phyloP scores from a whole-genome alignment of 1,140 invertebrate genomes.

The Drosophila orena region DNA sequence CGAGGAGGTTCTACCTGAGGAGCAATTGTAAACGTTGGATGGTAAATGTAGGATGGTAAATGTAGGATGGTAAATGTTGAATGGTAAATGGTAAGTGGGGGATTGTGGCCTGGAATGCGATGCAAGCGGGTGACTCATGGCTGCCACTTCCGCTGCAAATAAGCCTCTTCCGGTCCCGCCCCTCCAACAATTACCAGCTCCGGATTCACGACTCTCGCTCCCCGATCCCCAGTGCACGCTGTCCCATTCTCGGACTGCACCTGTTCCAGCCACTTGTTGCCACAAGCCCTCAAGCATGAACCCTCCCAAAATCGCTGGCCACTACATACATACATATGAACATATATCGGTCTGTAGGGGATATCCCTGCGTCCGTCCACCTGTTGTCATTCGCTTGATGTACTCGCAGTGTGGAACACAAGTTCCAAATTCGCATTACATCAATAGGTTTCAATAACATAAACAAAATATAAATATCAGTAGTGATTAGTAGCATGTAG shows the following conservation, averaged over 20 bases:
- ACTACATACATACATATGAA: too few relatives aligned
- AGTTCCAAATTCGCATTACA: too few relatives aligned
- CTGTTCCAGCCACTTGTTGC: conserved; percentile 49
- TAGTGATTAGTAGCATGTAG: too few relatives aligned
- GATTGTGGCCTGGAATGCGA: conserved; percentile 17
- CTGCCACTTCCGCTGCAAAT: conserved; percentile 51
- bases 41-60: too few relatives aligned
- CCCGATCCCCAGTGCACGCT: not conserved
- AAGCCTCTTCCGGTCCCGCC: conserved; percentile 62
- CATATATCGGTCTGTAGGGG: conserved; percentile 3
- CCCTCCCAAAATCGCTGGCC: not conserved
- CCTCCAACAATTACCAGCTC: not conserved
- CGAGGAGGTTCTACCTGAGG: conserved; percentile 22
- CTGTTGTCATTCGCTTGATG: conserved; percentile 12
- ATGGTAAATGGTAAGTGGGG: not conserved
- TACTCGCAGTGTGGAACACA: not conserved
- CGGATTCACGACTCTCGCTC: not conserved
- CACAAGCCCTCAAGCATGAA: conserved; percentile 42
- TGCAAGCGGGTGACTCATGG: conserved; percentile 19
- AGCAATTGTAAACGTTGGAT: not conserved
- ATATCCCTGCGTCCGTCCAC: conserved; percentile 3
- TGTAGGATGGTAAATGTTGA: not conserved
- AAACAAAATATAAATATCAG: too few relatives aligned
- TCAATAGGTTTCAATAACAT: too few relatives aligned
- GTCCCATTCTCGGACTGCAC: conserved; percentile 5